phyloP scores from a whole-genome alignment of 2,113 vertebrate species.

The Pseudopodoces humilis region DNA sequence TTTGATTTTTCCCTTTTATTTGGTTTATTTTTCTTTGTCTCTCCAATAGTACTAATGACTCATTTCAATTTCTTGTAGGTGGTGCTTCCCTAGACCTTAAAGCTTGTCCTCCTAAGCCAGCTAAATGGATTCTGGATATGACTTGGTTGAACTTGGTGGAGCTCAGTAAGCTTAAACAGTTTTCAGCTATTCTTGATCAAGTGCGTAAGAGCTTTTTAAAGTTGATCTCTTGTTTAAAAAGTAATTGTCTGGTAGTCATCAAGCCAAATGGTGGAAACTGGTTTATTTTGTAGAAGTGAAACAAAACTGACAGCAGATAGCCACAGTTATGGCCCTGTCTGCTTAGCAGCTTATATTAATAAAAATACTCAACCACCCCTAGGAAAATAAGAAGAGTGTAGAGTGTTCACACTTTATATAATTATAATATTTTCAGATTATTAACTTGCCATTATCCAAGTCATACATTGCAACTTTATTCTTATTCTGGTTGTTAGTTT shows the following conservation, averaged over 20 bases:
- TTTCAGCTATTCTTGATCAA: slow-evolving; percentile 89
- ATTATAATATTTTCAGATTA: background rate
- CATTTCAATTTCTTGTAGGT: slow-evolving; percentile 70
- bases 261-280: background rate
- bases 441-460: background rate
- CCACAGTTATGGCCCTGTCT: background rate
- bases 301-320: background rate
- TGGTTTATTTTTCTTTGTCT: background rate
- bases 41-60: background rate
- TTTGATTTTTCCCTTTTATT: background rate
- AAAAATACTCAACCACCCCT: accelerated
- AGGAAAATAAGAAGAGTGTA: background rate
- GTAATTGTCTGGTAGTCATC: background rate
- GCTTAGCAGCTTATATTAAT: background rate
- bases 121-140: slow-evolving; percentile 96
- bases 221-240: background rate
- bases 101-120: slow-evolving; percentile 89
- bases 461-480: background rate
- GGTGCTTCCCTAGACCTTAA: slow-evolving; percentile 95
- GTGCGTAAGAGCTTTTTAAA: slow-evolving; percentile 66
- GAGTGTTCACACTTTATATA: background rate
- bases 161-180: slow-evolving; percentile 90
- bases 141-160: slow-evolving; percentile 96
- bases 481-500: background rate
- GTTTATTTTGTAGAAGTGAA: background rate